phyloP scores from a whole-genome alignment of 2,113 vertebrate genomes.

The Notarius quadriscutis region DNA sequence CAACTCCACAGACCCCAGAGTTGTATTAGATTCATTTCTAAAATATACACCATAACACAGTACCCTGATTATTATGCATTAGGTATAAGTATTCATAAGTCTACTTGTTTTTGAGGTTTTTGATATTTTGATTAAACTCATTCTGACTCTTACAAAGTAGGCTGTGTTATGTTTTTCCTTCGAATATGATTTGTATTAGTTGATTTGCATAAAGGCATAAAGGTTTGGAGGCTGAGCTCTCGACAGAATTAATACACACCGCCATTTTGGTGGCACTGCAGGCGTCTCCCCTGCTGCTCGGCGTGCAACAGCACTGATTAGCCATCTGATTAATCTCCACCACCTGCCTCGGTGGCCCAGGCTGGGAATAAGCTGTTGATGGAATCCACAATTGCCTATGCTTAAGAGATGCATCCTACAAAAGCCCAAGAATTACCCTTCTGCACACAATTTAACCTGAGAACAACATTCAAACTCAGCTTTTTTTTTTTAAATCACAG shows the following conservation, averaged over 20 bases:
- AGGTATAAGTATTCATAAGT: not conserved
- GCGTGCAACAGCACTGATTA: constrained; percentile 35
- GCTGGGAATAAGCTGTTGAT: constrained; percentile 28
- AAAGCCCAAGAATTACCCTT: constrained; percentile 3
- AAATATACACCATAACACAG: not conserved
- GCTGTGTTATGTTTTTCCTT: not conserved
- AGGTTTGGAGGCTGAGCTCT: constrained; percentile 15
- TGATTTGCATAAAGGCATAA: not conserved
- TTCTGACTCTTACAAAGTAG: not conserved
- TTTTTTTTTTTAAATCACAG: not conserved
- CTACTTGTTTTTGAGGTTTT: not conserved
- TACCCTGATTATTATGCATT: not conserved
- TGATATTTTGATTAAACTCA: no score
- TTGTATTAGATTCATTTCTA: not conserved
- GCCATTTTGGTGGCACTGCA: constrained; percentile 20
- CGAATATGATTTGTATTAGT: not conserved
- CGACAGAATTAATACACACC: not conserved
- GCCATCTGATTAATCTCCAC: constrained; percentile 36
- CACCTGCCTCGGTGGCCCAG: constrained; percentile 27
- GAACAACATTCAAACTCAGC: not conserved
- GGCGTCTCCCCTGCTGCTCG: constrained; percentile 35
- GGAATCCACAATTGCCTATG: constrained; percentile 32
- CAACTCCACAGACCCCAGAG: not conserved
- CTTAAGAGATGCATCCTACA: constrained; percentile 26
- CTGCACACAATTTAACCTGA: constrained; percentile 5